Percentiles rank a stretch among this genome's conserved stretches.
Conservation (phyloP, 2,888 invertebrate species). For the Tetrapedia diversipes region DNA sequence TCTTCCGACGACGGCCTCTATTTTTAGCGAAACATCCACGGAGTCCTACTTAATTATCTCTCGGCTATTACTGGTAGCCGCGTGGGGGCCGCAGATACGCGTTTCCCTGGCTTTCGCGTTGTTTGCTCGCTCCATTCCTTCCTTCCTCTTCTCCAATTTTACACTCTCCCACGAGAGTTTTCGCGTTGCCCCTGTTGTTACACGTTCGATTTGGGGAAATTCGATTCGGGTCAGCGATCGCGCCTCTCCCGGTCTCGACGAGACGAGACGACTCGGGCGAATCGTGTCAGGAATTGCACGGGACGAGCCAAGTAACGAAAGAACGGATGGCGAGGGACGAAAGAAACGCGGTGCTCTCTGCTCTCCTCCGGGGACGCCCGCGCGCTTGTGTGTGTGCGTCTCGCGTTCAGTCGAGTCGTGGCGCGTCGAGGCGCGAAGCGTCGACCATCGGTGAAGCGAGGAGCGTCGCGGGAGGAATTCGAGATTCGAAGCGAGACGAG, state of each 20-base stretch:
- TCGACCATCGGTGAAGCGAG: constrained; percentile 15
- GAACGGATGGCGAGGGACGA: constrained; percentile 16
- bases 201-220: no score
- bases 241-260: no score
- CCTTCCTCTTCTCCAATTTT: neutral
- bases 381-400: no score
- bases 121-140: neutral
- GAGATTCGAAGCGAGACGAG: constrained; percentile 51
- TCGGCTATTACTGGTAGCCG: constrained; percentile 22
- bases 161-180: no score
- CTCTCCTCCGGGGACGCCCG: no score
- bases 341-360: constrained; percentile 19
- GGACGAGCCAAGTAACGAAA: constrained; percentile 39
- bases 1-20: constrained; percentile 26
- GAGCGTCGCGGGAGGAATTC: constrained; percentile 46
- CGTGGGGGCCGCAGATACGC: constrained; percentile 26
- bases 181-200: no score
- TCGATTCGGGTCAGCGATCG: constrained; percentile 21
- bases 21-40: constrained; percentile 48
- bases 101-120: neutral
- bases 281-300: constrained; percentile 48
- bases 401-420: no score
- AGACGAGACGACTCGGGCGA: no score
- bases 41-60: constrained; percentile 56
- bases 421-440: neutral